These are phyloP conservation scores for Coptotermes formosanus DNA, from an alignment of 1,140 invertebrate species.

Conservation along the genomic window DNA sequence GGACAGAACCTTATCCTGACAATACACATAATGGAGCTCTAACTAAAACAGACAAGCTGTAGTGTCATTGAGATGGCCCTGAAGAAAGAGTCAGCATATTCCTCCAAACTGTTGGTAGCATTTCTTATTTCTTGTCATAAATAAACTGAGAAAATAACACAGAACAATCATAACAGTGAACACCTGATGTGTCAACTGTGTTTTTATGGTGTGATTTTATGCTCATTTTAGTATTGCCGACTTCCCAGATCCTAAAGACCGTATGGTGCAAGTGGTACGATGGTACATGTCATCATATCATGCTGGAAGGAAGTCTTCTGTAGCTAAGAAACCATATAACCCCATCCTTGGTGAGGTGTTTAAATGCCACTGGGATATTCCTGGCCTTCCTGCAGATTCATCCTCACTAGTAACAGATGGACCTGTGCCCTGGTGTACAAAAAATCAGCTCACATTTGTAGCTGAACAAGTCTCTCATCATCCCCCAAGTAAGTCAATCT, in stretches of 20 bases:
- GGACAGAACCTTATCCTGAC: no score
- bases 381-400: conserved; percentile 38
- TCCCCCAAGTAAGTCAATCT: conserved; percentile 77
- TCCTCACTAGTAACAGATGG: conserved; percentile 61
- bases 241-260: conserved; percentile 74
- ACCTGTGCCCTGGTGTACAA: conserved; percentile 77
- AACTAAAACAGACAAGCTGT: no score
- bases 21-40: no score
- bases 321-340: conserved; percentile 98
- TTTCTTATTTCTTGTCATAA: no score
- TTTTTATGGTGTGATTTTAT: neutral
- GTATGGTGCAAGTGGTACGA: conserved; percentile 88
- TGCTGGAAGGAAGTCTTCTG: conserved; percentile 89
- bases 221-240: conserved; percentile 72
- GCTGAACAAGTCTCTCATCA: conserved; percentile 99
- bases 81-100: no score
- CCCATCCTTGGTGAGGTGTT: conserved; percentile 95
- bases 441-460: conserved; percentile 82
- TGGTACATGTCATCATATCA: conserved; percentile 98
- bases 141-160: no score
- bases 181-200: no score
- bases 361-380: conserved; percentile 81
- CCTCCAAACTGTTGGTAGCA: no score
- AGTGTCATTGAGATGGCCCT: no score
- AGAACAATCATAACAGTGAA: no score